Evolutionary conservation across 1,140 invertebrate genomes (phyloP).

Genomic region (Drosophila melanica): DNA sequence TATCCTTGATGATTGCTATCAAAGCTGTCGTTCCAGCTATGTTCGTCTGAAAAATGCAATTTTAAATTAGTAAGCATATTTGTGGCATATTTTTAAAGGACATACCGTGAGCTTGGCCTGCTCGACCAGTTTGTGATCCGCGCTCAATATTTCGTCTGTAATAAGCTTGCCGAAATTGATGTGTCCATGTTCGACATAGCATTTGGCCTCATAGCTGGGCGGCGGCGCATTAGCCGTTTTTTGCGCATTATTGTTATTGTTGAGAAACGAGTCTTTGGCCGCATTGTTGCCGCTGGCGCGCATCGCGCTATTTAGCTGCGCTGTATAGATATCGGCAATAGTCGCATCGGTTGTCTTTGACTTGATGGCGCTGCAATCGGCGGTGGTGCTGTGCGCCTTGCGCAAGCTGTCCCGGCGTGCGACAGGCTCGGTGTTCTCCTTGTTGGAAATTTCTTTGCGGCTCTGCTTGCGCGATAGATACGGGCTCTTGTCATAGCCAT

Average conservation of each 20-base stretch:
- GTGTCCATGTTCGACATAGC: slow-evolving; percentile 89
- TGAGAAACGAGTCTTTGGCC: slow-evolving; percentile 69
- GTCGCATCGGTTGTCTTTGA: slow-evolving; percentile 66
- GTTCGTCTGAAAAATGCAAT: slow-evolving; percentile 85
- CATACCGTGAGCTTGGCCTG: slow-evolving; percentile 90
- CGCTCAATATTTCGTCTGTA: slow-evolving; percentile 92
- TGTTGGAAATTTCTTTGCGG: slow-evolving; percentile 68
- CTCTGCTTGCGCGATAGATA: slow-evolving; percentile 73
- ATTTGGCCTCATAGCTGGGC: slow-evolving; percentile 84
- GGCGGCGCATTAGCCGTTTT: slow-evolving; percentile 48
- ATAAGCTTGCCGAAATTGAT: slow-evolving; percentile 92
- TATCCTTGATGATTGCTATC: slow-evolving; percentile 93
- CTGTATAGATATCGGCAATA: slow-evolving; percentile 74
- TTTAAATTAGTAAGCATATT: neutral
- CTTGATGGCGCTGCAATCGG: slow-evolving; percentile 65
- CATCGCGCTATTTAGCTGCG: slow-evolving; percentile 73
- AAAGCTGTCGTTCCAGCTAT: slow-evolving; percentile 97
- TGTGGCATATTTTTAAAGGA: neutral
- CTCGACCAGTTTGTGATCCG: slow-evolving; percentile 91
- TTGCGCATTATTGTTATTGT: slow-evolving; percentile 71
- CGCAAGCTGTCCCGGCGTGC: slow-evolving; percentile 72
- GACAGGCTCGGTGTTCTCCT: slow-evolving; percentile 72
- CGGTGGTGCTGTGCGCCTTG: slow-evolving; percentile 69
- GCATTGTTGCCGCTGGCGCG: slow-evolving; percentile 53
- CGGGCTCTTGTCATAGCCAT: slow-evolving; percentile 72